phyloP scores from a whole-genome alignment of 2,113 vertebrate genomes.

The Choloepus hoffmanni region DNA sequence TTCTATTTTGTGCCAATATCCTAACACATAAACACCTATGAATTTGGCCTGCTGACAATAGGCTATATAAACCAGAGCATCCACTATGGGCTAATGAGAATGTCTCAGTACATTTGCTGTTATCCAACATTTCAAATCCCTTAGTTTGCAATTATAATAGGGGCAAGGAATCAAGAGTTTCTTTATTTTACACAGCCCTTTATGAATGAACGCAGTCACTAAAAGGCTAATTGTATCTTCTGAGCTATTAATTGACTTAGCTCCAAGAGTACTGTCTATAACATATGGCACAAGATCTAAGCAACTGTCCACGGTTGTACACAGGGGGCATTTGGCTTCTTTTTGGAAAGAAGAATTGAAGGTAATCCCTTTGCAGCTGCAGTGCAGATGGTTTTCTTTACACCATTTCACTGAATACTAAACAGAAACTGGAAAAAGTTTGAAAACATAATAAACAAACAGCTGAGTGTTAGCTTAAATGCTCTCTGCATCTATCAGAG shows the following conservation, averaged over 20 bases:
- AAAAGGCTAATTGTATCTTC: slow-evolving; percentile 65
- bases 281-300: slow-evolving; percentile 59
- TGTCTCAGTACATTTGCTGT: neutral
- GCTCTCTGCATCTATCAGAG: slow-evolving; percentile 73
- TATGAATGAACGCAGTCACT: slow-evolving; percentile 53
- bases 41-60: neutral
- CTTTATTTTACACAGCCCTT: slow-evolving; percentile 41
- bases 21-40: neutral
- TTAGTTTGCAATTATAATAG: neutral
- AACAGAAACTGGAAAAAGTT: slow-evolving; percentile 77
- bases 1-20: neutral
- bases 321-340: slow-evolving; percentile 51
- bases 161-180: slow-evolving; percentile 15
- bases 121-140: slow-evolving; percentile 21
- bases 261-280: slow-evolving; percentile 52
- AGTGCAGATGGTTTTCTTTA: slow-evolving; percentile 79
- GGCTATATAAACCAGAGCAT: neutral
- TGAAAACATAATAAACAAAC: slow-evolving; percentile 81
- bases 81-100: neutral
- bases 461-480: slow-evolving; percentile 80
- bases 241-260: slow-evolving; percentile 62
- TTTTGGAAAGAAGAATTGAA: slow-evolving; percentile 63
- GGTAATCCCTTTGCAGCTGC: slow-evolving; percentile 79
- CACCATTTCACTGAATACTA: slow-evolving; percentile 75
- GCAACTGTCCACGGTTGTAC: slow-evolving; percentile 24